phyloP scores from a whole-genome alignment of 2,888 invertebrate genomes.

The Dermolepida albohirtum region DNA sequence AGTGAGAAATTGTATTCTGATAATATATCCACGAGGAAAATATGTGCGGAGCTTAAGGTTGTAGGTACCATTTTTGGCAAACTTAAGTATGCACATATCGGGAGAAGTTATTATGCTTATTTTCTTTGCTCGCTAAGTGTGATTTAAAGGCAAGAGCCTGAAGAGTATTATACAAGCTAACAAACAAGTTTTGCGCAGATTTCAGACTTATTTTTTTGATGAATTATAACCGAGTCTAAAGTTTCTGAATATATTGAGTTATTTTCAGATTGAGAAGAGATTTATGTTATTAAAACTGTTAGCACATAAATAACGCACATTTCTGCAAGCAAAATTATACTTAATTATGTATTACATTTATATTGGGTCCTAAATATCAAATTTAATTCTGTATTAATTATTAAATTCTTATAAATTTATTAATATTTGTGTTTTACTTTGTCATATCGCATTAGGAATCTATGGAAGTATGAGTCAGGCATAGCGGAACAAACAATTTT shows the following conservation, averaged over 20 bases:
- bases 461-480: no score
- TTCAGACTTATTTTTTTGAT: constrained; percentile 27
- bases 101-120: constrained; percentile 47
- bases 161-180: constrained; percentile 40
- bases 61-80: constrained; percentile 48
- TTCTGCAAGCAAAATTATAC: constrained; percentile 8
- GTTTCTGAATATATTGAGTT: constrained; percentile 33
- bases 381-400: background rate
- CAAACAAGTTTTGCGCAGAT: constrained; percentile 38
- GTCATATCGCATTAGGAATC: no score
- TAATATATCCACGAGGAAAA: constrained; percentile 38
- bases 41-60: constrained; percentile 38
- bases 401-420: background rate
- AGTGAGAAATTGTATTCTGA: constrained; percentile 42
- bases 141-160: constrained; percentile 44
- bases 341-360: constrained; percentile 7
- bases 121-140: constrained; percentile 46
- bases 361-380: background rate
- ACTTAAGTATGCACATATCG: constrained; percentile 48
- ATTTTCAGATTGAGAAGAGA: constrained; percentile 24
- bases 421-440: no score
- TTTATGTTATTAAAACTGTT: constrained; percentile 28
- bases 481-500: no score
- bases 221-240: constrained; percentile 31
- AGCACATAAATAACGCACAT: constrained; percentile 13